Evolutionary conservation across 2,113 vertebrate genomes (phyloP), one percentile per base, ranked within the genome.

Genomic region (Cephalophus harveyi): DNA sequence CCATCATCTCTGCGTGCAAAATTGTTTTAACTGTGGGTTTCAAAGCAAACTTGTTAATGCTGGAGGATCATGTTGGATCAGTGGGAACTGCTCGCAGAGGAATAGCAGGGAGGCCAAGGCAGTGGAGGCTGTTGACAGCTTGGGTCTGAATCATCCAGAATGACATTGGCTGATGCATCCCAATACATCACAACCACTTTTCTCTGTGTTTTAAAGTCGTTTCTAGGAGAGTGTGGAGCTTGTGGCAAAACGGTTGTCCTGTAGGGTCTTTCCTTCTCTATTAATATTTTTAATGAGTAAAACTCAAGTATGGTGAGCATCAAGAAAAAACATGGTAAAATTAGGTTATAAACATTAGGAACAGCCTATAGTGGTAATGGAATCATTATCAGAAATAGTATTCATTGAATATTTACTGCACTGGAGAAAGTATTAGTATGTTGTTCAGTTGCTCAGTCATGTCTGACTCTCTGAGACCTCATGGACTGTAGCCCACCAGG

Each of bases 21-120:
- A 85, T 92, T n/a, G 40, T 82, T 96, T 87, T 13, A 92, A 94
- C 64, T 74, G 46, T 11, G 79, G 89, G 13, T 97, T 96, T 95
- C 43, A 74, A 91, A 91, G 88, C 43, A 50, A 79, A 89, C 89
- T 83, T 93, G 91, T 82, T 94, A 97, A 89, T 97, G 59, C 89
- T 54, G 67, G 52, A 79, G 97, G 86, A 92, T 96, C 54, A 60
- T 84, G 40, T 84, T 92, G 94, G 88, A 89, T 96, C 89, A 82
- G 88, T 33, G 60, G 93, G 78, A 94, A 91, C 48, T 94, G 71
- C 78, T 94, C 89, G 23, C 62, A 76, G 85, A 86, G 54, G 52
- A 86, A 74, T 64, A 27, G 16, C 17, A 87, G 27, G 74, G 27
- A 91, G 95, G 96, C 93, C 55, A 36, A 92, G 64, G 46, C 88